These are phyloP conservation scores for Drosophila nikananu DNA, from an alignment of 1,140 invertebrate genomes.

Conservation along the genomic window DNA sequence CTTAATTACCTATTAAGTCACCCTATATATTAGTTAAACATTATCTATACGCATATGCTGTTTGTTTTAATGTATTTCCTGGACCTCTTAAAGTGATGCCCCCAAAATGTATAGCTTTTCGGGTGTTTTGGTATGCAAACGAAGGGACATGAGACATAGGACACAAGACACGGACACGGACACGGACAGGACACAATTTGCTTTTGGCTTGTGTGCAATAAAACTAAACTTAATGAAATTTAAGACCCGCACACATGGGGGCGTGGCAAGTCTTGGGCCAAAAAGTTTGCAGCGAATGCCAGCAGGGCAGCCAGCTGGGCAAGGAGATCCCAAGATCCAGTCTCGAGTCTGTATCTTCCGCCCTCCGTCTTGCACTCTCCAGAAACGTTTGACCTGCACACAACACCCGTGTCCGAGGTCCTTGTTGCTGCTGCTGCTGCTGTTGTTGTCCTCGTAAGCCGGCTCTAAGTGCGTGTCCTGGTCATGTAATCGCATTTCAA, in stretches of 20 bases:
- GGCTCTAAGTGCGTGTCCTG: slow-evolving; percentile 76
- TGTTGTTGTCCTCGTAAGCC: slow-evolving; percentile 60
- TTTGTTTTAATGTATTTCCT: slow-evolving; percentile 8
- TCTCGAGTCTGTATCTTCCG: slow-evolving; percentile 10
- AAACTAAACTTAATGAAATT: slow-evolving; percentile 81
- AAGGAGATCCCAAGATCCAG: slow-evolving; percentile 8
- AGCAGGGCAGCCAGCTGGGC: slow-evolving; percentile 48
- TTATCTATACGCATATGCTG: slow-evolving; percentile 8
- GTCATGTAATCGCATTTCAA: slow-evolving; percentile 83
- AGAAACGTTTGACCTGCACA: slow-evolving; percentile 65
- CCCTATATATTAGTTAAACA: background rate
- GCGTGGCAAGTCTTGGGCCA: slow-evolving; percentile 33
- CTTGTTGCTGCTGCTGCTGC: slow-evolving; percentile 23
- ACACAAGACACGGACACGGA: slow-evolving; percentile 23
- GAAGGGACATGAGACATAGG: slow-evolving; percentile 16
- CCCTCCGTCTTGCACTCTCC: slow-evolving; percentile 10
- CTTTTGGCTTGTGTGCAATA: slow-evolving; percentile 58
- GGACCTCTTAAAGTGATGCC: slow-evolving; percentile 13
- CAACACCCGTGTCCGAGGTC: slow-evolving; percentile 10
- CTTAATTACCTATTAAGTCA: background rate
- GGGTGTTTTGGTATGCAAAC: slow-evolving; percentile 19
- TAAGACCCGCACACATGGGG: slow-evolving; percentile 54
- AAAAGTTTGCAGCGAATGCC: slow-evolving; percentile 63
- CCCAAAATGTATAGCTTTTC: slow-evolving; percentile 28
- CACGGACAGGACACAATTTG: slow-evolving; percentile 47